Evolutionary conservation across 2,797 vertebrate species (phyloP).

Genomic region (Helarctos malayanus): DNA sequence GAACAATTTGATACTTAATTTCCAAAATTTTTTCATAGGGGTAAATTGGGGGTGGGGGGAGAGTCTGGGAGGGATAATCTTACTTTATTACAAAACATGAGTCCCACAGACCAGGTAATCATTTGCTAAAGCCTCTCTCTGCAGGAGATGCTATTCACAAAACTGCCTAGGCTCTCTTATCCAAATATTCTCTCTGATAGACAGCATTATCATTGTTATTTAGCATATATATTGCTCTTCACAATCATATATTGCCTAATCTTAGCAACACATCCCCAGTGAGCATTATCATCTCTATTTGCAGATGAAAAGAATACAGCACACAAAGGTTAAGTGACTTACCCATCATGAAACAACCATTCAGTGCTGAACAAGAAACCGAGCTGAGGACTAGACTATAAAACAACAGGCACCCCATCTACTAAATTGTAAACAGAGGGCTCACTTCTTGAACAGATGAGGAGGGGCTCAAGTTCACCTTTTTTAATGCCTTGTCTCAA

Average conservation of each 20-base stretch:
- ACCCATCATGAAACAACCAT: slow-evolving; percentile 67
- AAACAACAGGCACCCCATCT: slow-evolving; percentile 34
- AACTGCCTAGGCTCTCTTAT: slow-evolving; percentile 56
- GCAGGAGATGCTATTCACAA: slow-evolving; percentile 69
- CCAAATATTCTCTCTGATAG: slow-evolving; percentile 72
- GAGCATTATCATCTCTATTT: slow-evolving; percentile 72
- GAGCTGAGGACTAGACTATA: neutral
- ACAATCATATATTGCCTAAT: slow-evolving; percentile 74
- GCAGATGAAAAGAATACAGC: slow-evolving; percentile 73
- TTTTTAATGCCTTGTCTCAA: slow-evolving; percentile 61
- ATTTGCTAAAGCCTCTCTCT: slow-evolving; percentile 67
- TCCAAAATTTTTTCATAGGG: neutral
- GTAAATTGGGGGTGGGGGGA: neutral
- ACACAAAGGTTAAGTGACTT: slow-evolving; percentile 83
- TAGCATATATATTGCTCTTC: slow-evolving; percentile 84
- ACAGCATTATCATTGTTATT: slow-evolving; percentile 72
- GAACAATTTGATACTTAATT: slow-evolving; percentile 61
- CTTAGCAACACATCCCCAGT: slow-evolving; percentile 71
- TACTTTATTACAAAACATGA: slow-evolving; percentile 61
- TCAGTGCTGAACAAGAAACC: slow-evolving; percentile 40
- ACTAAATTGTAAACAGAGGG: slow-evolving; percentile 57
- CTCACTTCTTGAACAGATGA: slow-evolving; percentile 27
- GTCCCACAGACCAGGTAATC: slow-evolving; percentile 66
- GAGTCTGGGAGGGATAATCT: slow-evolving; percentile 7
- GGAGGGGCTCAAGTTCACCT: neutral